These are phyloP conservation scores for Stratiomys singularior DNA, from an alignment of 2,888 invertebrate species.

Conservation along the genomic window DNA sequence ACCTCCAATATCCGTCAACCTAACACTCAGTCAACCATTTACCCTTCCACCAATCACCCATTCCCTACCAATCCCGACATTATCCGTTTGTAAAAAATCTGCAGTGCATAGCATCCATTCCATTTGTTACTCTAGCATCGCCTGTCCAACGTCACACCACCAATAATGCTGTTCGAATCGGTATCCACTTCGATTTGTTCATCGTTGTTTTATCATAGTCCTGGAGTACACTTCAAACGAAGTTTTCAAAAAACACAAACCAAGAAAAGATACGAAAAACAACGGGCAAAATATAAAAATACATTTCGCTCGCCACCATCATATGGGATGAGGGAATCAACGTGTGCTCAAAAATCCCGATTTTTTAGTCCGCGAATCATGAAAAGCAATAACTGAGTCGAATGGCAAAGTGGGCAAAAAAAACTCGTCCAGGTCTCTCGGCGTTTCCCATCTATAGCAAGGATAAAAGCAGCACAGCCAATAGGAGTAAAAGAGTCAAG, in stretches of 20 bases:
- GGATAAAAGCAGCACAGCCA: slow-evolving; percentile 23
- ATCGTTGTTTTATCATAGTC: slow-evolving; percentile 36
- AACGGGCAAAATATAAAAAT: slow-evolving; percentile 46
- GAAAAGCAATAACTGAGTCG: slow-evolving; percentile 42
- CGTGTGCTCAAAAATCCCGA: slow-evolving; percentile 32
- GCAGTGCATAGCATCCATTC: neutral
- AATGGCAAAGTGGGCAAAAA: slow-evolving; percentile 38
- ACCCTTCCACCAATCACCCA: slow-evolving; percentile 20
- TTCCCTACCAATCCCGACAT: slow-evolving; percentile 12
- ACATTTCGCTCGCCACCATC: slow-evolving; percentile 22
- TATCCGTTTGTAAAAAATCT: neutral
- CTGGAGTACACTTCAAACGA: slow-evolving; percentile 21
- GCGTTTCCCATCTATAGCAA: neutral
- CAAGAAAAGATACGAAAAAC: slow-evolving; percentile 33
- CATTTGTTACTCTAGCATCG: too few species aligned
- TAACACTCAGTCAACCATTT: slow-evolving; percentile 11
- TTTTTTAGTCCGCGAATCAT: slow-evolving; percentile 49
- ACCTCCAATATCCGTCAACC: slow-evolving; percentile 13
- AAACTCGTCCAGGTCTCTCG: neutral
- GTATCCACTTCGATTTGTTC: slow-evolving; percentile 42
- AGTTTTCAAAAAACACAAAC: slow-evolving; percentile 15
- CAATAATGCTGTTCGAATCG: slow-evolving; percentile 1
- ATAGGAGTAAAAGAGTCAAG: neutral
- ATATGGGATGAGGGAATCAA: slow-evolving; percentile 12
- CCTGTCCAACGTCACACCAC: neutral